Evolutionary conservation across 1,140 invertebrate species (phyloP).

Genomic region (Tetraneura akinire): DNA sequence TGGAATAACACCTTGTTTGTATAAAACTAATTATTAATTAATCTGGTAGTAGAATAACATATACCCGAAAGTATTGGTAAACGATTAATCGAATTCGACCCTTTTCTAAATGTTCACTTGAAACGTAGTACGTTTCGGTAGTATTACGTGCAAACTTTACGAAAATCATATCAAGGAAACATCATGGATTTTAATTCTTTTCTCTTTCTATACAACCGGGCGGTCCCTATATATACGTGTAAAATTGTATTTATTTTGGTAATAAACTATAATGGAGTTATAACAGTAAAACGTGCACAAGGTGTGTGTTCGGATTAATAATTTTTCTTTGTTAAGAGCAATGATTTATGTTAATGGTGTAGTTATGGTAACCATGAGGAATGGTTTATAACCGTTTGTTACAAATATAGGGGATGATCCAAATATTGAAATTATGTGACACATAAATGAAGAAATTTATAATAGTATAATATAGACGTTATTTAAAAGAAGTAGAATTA

Average conservation of each 20-base stretch:
- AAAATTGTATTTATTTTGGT: slow-evolving; percentile 28
- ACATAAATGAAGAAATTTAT: too few species aligned
- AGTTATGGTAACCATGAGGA: too few species aligned
- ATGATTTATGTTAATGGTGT: too few species aligned
- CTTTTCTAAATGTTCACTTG: slow-evolving; percentile 28
- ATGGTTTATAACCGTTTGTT: too few species aligned
- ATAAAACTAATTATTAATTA: slow-evolving; percentile 1
- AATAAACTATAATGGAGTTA: slow-evolving; percentile 30
- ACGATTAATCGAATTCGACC: slow-evolving; percentile 31
- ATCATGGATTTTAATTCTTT: background rate
- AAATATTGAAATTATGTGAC: too few species aligned
- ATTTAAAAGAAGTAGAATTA: too few species aligned
- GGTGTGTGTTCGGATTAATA: background rate
- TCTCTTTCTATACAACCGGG: background rate
- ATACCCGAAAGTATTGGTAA: slow-evolving; percentile 3
- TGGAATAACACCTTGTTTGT: too few species aligned
- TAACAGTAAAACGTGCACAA: background rate
- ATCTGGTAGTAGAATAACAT: background rate
- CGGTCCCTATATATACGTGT: background rate
- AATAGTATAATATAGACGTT: too few species aligned
- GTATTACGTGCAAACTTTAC: slow-evolving; percentile 33
- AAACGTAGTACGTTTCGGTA: background rate
- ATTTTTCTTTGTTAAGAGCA: too few species aligned
- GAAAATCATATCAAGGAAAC: slow-evolving; percentile 3
- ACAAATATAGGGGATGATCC: too few species aligned